Conservation (phyloP, 2,888 invertebrate species). For the Liodrosophila aerea region DNA sequence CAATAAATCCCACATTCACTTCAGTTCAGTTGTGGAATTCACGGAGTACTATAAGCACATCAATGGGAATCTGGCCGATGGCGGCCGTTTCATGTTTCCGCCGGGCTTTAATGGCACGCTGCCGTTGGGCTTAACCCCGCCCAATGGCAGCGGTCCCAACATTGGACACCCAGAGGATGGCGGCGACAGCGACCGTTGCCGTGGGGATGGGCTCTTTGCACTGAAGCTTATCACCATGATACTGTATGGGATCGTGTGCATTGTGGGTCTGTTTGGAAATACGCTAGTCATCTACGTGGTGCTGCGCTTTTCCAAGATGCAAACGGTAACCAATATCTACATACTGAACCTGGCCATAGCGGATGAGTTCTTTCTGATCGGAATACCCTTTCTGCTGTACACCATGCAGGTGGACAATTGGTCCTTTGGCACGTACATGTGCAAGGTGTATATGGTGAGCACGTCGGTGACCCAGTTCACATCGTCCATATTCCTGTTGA, state of each 20-base stretch:
- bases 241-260: conserved; percentile 91
- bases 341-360: conserved; percentile 96
- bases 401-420: conserved; percentile 90
- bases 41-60: conserved; percentile 53
- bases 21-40: conserved; percentile 42
- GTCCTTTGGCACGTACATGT: conserved; percentile 94
- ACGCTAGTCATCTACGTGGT: conserved; percentile 96
- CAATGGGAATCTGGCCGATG: conserved; percentile 49
- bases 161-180: conserved; percentile 34
- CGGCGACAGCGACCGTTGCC: conserved; percentile 76
- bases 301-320: conserved; percentile 95
- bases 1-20: conserved; percentile 12
- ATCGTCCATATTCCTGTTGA: conserved; percentile 93
- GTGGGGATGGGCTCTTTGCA: conserved; percentile 84
- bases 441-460: conserved; percentile 95
- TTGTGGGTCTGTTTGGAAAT: conserved; percentile 94
- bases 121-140: conserved; percentile 21
- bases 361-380: conserved; percentile 95
- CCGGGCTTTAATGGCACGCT: conserved; percentile 51
- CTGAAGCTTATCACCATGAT: conserved; percentile 86
- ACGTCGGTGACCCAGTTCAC: conserved; percentile 97
- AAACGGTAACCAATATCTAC: conserved; percentile 97
- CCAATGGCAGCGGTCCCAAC: conserved; percentile 45
- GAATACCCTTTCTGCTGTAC: conserved; percentile 93
- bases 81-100: conserved; percentile 19